Evolutionary conservation across 2,888 invertebrate genomes (phyloP), one percentile per base, ranked within the genome.

Genomic region (Pterobdella sp.): DNA sequence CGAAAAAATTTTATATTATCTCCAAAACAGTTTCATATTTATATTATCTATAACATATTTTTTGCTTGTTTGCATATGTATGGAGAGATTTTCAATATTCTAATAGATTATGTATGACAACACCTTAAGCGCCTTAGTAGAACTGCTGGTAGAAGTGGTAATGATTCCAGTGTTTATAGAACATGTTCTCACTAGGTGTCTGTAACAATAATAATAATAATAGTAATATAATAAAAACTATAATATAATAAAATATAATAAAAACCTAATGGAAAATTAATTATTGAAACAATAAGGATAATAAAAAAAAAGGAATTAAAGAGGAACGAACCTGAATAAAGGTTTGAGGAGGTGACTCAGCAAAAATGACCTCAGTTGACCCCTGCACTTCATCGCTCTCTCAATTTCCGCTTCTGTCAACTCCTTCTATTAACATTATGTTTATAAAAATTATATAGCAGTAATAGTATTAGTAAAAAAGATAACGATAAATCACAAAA

Each of bases 341-440:
- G 31, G 85, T 78, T 36, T 78, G 77, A 3, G 80, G 77, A 18
- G 84, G 75, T 31, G 80, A 79, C 36, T 79, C 74, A 1, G 82
- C 74, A 68, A 80, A 80, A 73, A 80, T 79, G 10, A 84, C 78
- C 85, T 78, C 0, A 81, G 78, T 73, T 85, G 75, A 7, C 85
- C 85, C 42, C 84, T 77, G 75, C 84, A 84, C n/a, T 83, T 80
- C 7, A 85, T 35, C 65, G 81, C 77, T 0, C 75, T 74, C 49
- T 76, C 78, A 75, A 82, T 81, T 42, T 78, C 79, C 60, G 82
- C 80, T 22, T 77, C 73, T 0, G 82, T 81, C 36, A 85, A 77
- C 82, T 83, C 84, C 77, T 82, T 80, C 82, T 84, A 76, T 35
- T 14, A 56, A 56, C 42, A 60, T 60, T 56, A 60, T 14, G 60